Percentiles rank a stretch among this genome's conserved stretches.
phyloP scores from a whole-genome alignment of 2,797 vertebrate species.

The Tokudaia muenninki region DNA sequence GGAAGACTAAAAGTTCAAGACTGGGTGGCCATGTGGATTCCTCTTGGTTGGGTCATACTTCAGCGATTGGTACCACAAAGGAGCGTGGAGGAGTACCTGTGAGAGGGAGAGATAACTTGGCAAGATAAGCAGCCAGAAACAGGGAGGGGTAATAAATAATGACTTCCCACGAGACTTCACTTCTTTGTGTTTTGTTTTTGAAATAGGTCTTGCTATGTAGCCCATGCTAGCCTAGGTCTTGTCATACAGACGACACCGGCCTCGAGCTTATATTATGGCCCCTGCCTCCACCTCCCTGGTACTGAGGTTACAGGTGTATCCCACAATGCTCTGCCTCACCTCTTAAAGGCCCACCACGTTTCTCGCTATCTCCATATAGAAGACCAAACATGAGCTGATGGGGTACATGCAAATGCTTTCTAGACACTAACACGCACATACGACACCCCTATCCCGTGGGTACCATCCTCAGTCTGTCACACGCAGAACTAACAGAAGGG shows the following conservation, averaged over 20 bases:
- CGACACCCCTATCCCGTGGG: accelerated
- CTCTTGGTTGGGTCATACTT: background rate
- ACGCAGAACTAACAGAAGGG: accelerated
- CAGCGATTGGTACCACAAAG: background rate
- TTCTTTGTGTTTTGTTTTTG: background rate
- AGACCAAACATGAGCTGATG: background rate
- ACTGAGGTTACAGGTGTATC: background rate
- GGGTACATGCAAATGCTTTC: background rate
- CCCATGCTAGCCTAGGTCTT: background rate
- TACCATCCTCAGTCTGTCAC: background rate
- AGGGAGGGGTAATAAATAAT: background rate
- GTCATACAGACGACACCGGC: background rate
- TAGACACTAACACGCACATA: background rate
- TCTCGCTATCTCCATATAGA: background rate
- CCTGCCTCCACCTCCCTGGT: background rate
- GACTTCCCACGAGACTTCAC: background rate
- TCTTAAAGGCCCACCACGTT: background rate
- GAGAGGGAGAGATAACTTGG: background rate
- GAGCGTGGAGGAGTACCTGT: background rate
- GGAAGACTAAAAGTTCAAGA: background rate
- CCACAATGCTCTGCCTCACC: background rate
- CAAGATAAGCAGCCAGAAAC: background rate
- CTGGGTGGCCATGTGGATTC: background rate
- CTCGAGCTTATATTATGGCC: too few species aligned
- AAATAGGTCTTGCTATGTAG: background rate